Evolutionary conservation across 2,888 invertebrate genomes (phyloP), one percentile per base, ranked within the genome.

Genomic region (Lochmaea crataegi): DNA sequence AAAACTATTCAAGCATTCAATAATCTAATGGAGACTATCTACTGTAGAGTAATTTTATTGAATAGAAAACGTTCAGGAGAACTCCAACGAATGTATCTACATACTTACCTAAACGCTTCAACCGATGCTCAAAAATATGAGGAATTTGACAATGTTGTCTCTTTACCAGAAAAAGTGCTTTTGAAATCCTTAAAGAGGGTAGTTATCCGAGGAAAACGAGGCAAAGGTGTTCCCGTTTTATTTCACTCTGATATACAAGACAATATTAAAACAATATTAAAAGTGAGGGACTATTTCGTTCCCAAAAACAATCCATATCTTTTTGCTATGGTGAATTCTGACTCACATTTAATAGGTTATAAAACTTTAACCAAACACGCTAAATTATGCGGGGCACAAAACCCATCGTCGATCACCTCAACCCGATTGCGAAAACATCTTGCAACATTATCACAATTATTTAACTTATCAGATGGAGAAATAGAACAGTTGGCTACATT

Each of bases 281-380:
- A 51, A 51, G 51, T 51, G 2, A 51, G 51, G n/a, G n/a, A 51
- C 51, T n/a, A 51, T 51, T 51, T 51, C n/a, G n/a, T 51, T 7
- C n/a, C 51, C 12, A 51, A 51, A 51, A 51, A 51, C 4, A 51
- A 51, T 14, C 51, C 51, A 51, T 51, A 51, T 51, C 51, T 51
- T 51, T 51, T 51, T n/a, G 51, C 51, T 3, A 51, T 51, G 51
- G 51, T 14, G n/a, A 51, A 5, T 14, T 51, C 51, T n/a, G 16
- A 5, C 14, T 51, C 51, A 51, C 51, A 51, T 51, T n/a, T 16
- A n/a, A 51, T 51, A 51, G 45, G 80, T 32, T 80, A 79, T 67
- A 80, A 80, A 74, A 57, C 78, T 48, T 56, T 80, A 57, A 48
- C 63, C 32, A 79, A 78, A 74, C 77, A 78, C 68, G 78, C 75